phyloP scores from a whole-genome alignment of 2,888 invertebrate genomes.

The Peribatodes rhomboidaria region DNA sequence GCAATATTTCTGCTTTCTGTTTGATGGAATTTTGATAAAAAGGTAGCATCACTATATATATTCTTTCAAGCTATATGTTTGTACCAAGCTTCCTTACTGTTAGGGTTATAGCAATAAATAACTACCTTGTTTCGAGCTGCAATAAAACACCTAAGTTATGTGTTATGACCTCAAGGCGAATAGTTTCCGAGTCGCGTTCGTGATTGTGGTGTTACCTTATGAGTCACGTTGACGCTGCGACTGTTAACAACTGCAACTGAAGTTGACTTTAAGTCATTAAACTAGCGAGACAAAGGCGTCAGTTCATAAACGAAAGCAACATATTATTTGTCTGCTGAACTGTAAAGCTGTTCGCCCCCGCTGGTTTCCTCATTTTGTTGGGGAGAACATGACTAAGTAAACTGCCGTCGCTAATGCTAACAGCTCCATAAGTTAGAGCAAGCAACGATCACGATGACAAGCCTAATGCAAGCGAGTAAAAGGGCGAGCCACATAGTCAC shows the following conservation, averaged over 20 bases:
- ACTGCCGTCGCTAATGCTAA: constrained; percentile 31
- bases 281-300: constrained; percentile 44
- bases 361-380: constrained; percentile 53
- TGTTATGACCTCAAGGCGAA: constrained; percentile 65
- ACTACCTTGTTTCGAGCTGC: constrained; percentile 56
- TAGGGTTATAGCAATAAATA: background rate
- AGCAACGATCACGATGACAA: constrained; percentile 53
- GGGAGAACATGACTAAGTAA: constrained; percentile 55
- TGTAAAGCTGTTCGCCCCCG: constrained; percentile 32
- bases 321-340: constrained; percentile 33
- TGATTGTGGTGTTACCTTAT: constrained; percentile 60
- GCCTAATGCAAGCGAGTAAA: constrained; percentile 54
- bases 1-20: too few relatives aligned
- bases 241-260: constrained; percentile 42
- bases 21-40: too few relatives aligned
- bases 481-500: constrained; percentile 53
- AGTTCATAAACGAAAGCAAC: constrained; percentile 52
- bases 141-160: constrained; percentile 67
- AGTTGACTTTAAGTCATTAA: constrained; percentile 55
- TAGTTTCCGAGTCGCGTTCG: constrained; percentile 63
- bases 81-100: constrained; percentile 10
- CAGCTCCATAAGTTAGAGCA: constrained; percentile 39
- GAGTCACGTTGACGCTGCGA: constrained; percentile 59
- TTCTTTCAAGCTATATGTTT: background rate
- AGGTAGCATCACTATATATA: too few relatives aligned